Percentiles rank a stretch among this genome's conserved stretches.
phyloP scores from a whole-genome alignment of 2,888 invertebrate genomes.

The Serrognathus titanus region DNA sequence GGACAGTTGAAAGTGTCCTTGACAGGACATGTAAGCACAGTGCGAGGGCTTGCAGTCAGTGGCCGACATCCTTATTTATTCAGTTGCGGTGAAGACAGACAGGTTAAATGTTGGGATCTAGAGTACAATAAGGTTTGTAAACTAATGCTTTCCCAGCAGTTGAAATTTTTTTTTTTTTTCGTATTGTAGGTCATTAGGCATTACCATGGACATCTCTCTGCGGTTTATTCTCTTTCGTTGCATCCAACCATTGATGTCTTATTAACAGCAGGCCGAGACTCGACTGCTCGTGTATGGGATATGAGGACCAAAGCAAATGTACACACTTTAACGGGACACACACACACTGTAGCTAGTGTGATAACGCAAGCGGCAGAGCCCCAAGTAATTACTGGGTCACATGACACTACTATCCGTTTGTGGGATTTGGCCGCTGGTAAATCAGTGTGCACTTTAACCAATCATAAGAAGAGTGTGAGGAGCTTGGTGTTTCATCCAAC shows the following conservation, averaged over 20 bases:
- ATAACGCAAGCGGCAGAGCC: conserved; percentile 92
- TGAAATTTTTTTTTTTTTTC: conserved; percentile 10
- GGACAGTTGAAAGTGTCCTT: conserved; percentile 95
- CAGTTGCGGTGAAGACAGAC: conserved; percentile 98
- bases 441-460: conserved; percentile 90
- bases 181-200: conserved; percentile 79
- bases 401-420: conserved; percentile 93
- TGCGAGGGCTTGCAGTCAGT: conserved; percentile 92
- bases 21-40: conserved; percentile 97
- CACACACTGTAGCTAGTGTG: conserved; percentile 94
- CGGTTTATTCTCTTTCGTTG: conserved; percentile 87
- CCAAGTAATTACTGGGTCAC: conserved; percentile 85
- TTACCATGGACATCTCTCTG: conserved; percentile 98
- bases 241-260: conserved; percentile 96
- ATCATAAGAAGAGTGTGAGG: conserved; percentile 95
- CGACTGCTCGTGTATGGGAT: conserved; percentile 97
- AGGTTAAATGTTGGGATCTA: conserved; percentile 99
- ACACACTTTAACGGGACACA: conserved; percentile 92
- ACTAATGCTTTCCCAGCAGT: background rate
- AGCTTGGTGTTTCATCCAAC: conserved; percentile 75
- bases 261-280: conserved; percentile 91
- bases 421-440: conserved; percentile 98
- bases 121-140: conserved; percentile 89
- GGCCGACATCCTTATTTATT: conserved; percentile 95
- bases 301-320: conserved; percentile 98